Evolutionary conservation across 2,888 invertebrate species (phyloP), one percentile per base, ranked within the genome.

Genomic region (Parasteatoda lunata): DNA sequence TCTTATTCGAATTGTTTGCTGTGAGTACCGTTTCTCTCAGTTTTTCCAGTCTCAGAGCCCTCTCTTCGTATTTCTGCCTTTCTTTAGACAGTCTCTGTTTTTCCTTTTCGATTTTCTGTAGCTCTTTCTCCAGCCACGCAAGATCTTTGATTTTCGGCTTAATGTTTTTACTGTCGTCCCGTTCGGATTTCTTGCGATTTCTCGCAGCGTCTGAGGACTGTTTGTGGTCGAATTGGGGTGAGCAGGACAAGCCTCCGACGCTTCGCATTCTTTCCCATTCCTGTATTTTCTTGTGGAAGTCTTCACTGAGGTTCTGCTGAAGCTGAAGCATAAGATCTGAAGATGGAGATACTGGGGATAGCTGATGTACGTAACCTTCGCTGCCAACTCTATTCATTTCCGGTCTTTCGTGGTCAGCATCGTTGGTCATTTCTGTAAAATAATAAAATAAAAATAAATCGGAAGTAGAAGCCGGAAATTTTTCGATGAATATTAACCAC

Each of bases 271-370:
- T 88, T 90, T 97, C 95, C 97, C 97, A 97, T 91, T 97, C 97
- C 89, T 95, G 94, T 51, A 97, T 92, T 91, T 97, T 97, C 91
- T 95, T 95, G 64, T 95, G 93, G 91, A 97, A 97, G 90, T 97
- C 97, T 88, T 96, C 96, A 47, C 95, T 95, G 9, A 96, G 93
- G 89, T 95, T 95, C 89, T 91, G 91, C 89, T 92, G 92, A 30
- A 93, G 91, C 82, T 93, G 93, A 84, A 92, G 92, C 77, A 92
- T 92, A 64, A 91, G 90, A 54, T 90, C 86, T 13, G 85, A 76
- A 0, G 82, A 69, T 3, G 90, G 88, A 1, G 88, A 76, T 0
- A 77, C n/a, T 3, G 78, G 30, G 4, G 78, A 52, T 11, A 88
- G 54, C 49, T 78, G 80, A 54, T 88, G 73, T 3, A 88, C 87